Evolutionary conservation across 2,113 vertebrate species (phyloP).

Genomic region (Otus sunia): DNA sequence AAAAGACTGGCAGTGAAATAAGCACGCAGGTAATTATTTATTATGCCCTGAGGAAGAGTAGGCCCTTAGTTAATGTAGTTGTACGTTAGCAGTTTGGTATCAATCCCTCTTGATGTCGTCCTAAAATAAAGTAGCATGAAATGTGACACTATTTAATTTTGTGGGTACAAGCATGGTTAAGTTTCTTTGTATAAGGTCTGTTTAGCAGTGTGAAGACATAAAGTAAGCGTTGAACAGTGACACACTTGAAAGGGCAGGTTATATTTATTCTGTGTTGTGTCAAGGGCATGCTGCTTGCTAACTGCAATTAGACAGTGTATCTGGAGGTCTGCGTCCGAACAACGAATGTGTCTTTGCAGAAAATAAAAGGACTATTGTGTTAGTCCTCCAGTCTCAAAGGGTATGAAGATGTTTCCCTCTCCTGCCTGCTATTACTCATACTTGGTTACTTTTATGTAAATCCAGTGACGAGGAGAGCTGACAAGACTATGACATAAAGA

Average conservation of each 20-base stretch:
- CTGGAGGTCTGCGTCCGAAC: slow-evolving; percentile 7
- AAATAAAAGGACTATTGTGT: slow-evolving; percentile 56
- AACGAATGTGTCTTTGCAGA: slow-evolving; percentile 22
- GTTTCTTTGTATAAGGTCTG: background rate
- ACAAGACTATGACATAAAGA: slow-evolving; percentile 41
- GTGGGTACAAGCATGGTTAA: background rate
- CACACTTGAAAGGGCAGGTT: slow-evolving; percentile 48
- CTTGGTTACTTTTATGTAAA: slow-evolving; percentile 60
- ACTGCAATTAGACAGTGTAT: slow-evolving; percentile 38
- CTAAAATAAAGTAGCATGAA: background rate
- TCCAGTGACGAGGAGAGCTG: slow-evolving; percentile 20
- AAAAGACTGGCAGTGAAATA: slow-evolving; percentile 9
- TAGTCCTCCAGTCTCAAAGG: background rate
- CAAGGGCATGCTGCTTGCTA: slow-evolving; percentile 45
- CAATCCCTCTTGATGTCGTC: background rate
- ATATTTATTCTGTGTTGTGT: slow-evolving; percentile 46
- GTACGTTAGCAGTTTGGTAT: background rate
- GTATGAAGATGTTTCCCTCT: slow-evolving; percentile 26
- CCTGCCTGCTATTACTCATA: slow-evolving; percentile 6
- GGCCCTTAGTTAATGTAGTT: background rate
- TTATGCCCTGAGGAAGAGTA: background rate
- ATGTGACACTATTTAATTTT: background rate
- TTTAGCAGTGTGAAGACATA: background rate
- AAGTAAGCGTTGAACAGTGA: background rate
- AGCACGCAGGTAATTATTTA: slow-evolving; percentile 34